Conservation (phyloP, 2,888 invertebrate genomes). For the Odontomyia ornata region DNA sequence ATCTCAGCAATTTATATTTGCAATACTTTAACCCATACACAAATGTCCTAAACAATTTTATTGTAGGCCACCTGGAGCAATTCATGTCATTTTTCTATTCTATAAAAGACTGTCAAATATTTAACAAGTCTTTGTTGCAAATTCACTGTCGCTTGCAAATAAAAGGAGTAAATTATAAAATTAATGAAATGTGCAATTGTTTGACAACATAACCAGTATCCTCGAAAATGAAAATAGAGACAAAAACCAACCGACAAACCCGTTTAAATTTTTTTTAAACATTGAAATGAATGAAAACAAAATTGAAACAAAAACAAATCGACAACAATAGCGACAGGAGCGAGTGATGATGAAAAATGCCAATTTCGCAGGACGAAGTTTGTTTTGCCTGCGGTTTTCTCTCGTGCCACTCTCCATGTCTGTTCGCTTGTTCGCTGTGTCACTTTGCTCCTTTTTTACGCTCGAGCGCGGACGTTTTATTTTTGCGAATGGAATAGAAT, state of each 20-base stretch:
- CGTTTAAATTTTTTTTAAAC: conserved; percentile 6
- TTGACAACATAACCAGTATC: conserved; percentile 12
- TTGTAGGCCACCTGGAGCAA: too few relatives aligned
- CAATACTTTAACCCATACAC: too few relatives aligned
- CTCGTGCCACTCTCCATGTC: background rate
- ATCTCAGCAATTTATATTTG: background rate
- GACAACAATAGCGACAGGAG: background rate
- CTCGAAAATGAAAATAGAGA: conserved; percentile 13
- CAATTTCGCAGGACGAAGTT: conserved; percentile 42
- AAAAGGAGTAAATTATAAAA: conserved; percentile 21
- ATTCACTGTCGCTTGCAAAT: background rate
- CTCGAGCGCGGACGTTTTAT: conserved; percentile 7
- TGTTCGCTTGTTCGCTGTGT: background rate
- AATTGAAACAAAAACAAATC: conserved; percentile 19
- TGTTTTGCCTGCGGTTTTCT: conserved; percentile 41
- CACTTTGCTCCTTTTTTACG: background rate
- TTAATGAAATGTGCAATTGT: conserved; percentile 26
- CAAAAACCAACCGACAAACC: conserved; percentile 2
- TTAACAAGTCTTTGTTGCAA: background rate
- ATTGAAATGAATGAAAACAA: conserved; percentile 10
- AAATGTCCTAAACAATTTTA: too few relatives aligned
- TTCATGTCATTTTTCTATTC: too few relatives aligned
- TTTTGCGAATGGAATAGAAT: background rate
- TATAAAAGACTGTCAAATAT: background rate
- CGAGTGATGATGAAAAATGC: conserved; percentile 36